Evolutionary conservation across 2,888 invertebrate genomes (phyloP), one percentile per base, ranked within the genome.

Genomic region (Dynastes maya): DNA sequence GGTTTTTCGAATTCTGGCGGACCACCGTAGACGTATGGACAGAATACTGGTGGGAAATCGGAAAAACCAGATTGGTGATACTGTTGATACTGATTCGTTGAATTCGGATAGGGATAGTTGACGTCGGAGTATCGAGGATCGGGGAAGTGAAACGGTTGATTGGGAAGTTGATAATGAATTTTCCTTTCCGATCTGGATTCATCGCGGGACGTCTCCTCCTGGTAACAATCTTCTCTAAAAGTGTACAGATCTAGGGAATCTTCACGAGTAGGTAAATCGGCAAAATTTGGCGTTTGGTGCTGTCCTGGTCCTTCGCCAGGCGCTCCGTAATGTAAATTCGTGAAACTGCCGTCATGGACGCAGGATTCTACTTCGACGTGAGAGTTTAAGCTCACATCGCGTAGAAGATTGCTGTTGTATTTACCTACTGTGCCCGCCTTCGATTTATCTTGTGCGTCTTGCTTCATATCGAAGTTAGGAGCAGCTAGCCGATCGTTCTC

Each of bases 321-420:
- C 32, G 91, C 90, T 82, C 93, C 92, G 86, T 93, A 94, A 86
- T 94, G 94, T 71, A 94, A 90, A 86, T 93, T 93, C 82, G 92
- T 92, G 85, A 93, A 94, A 86, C 91, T 93, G 37, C 93, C 92
- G 79, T 91, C 89, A 86, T 92, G 92, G 27, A 93, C 91, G 86
- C 93, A 93, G 63, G 92, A 91, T 86, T 92, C 93, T 78, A 92
- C 91, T 86, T 92, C 92, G 67, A 92, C 89, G 84, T 91, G 90
- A 45, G 91, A 91, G 81, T 90, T 89, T 53, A 91, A 86, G 83
- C 85, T 90, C 27, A 91, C 90, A 84, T 92, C 92, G 81, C 91
- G 89, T 80, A 92, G 85, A 83, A 91, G 87, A 81, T 85, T 87
- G 78, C 87, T 87, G 77, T 84, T 87, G 80, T 86, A 87, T 83